These are phyloP conservation scores for Heliconius hortense DNA, from an alignment of 2,888 invertebrate genomes.

Conservation along the genomic window DNA sequence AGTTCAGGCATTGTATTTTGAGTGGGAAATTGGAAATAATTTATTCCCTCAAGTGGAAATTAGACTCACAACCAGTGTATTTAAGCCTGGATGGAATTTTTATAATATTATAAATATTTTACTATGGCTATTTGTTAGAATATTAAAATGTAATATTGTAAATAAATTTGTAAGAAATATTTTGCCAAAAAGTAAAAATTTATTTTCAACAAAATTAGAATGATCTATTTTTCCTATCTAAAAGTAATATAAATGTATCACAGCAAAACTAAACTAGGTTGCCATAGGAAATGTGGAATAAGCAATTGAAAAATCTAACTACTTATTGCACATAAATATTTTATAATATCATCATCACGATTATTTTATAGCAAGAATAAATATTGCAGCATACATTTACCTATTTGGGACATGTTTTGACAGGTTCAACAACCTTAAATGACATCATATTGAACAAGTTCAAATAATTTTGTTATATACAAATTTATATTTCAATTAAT, in stretches of 20 bases:
- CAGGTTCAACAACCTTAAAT: conserved; percentile 64
- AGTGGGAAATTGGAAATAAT: too few relatives aligned
- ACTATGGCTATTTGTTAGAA: too few relatives aligned
- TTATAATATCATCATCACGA: too few relatives aligned
- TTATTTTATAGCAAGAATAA: too few relatives aligned
- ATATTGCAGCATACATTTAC: conserved; percentile 1
- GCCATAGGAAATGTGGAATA: neutral
- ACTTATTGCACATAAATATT: neutral
- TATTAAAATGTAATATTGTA: too few relatives aligned
- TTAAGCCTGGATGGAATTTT: too few relatives aligned
- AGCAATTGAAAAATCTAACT: too few relatives aligned
- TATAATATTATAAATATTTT: neutral
- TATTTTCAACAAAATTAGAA: neutral
- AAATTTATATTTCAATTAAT: neutral
- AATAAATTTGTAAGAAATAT: neutral
- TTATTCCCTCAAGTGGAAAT: too few relatives aligned
- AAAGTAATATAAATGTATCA: neutral
- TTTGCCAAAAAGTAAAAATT: neutral
- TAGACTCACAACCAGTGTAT: too few relatives aligned
- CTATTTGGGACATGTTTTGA: conserved; percentile 56
- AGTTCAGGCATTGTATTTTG: too few relatives aligned
- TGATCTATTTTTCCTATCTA: neutral
- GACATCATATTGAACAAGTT: conserved; percentile 43
- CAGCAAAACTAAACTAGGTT: neutral
- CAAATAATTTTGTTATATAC: neutral